Evolutionary conservation across 2,888 invertebrate species (phyloP), one percentile per base, ranked within the genome.

Genomic region (Coelopa pilipes): DNA sequence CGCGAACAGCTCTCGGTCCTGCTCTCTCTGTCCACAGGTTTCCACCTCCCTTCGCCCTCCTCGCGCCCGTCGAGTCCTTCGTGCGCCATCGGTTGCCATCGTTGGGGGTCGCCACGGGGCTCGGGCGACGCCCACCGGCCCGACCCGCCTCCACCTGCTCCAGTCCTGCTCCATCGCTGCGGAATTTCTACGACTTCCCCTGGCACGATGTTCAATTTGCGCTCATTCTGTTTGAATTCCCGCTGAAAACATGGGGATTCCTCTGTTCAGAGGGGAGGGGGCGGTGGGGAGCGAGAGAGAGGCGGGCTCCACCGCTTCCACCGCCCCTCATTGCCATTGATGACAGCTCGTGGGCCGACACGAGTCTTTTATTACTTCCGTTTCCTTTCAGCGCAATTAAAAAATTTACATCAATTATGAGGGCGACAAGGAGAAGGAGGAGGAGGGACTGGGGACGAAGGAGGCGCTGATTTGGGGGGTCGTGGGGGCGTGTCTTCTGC

Each of bases 31-130:
- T 59, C 5, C 9, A 55, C 17, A 1, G 55, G 7, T 13, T 55
- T 10, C n/a, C 19, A 1, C 1, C n/a, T 55, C 1, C 7, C 19
- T 15, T 19, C 24, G 11, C 21, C 12, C 24, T 12, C 24, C 13
- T 59, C 13, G 63, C 62, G 59, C 62, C 19, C 68, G 45, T 73
- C 34, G 62, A 68, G 68, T 73, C 63, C 68, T 46, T 73, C 63
- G 62, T 70, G 7, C 34, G 34, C 34, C 34, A 34, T 2, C 34
- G 34, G 7, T 2, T 34, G 4, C 34, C 34, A 7, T 34, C 34
- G n/a, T n/a, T n/a, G n/a, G n/a, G n/a, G n/a, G n/a, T n/a, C n/a
- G n/a, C 21, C 63, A 47, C 55, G 60, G 53, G 55, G 49, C 62
- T 19, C 60, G 19, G 34, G 47, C 53, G 50, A 55, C 55, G 19